These are phyloP conservation scores for Panthera tigris DNA, from an alignment of 2,113 vertebrate species.

Conservation along the genomic window DNA sequence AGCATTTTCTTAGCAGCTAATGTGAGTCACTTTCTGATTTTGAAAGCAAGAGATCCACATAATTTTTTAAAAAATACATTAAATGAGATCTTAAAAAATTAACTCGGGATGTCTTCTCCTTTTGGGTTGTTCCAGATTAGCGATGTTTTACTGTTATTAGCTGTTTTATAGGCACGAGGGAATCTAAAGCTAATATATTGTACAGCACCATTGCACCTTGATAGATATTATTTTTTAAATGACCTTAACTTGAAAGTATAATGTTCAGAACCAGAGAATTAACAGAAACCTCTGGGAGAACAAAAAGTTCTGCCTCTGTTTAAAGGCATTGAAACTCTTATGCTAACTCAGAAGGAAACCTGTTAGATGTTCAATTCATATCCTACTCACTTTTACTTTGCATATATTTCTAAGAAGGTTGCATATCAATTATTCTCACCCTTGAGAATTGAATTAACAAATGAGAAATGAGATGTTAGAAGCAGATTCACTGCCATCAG, in stretches of 20 bases:
- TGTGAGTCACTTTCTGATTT: neutral
- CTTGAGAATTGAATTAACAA: neutral
- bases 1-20: conserved; percentile 25
- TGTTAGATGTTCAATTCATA: neutral
- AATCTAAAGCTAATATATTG: neutral
- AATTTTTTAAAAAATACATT: conserved; percentile 3
- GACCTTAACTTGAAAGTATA: neutral
- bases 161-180: neutral
- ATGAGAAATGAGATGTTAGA: neutral
- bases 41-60: conserved; percentile 13
- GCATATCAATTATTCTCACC: neutral
- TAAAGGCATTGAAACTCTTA: neutral
- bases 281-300: neutral
- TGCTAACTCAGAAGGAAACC: neutral
- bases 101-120: neutral
- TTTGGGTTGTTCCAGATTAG: neutral
- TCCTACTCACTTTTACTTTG: neutral
- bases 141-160: neutral
- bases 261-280: neutral
- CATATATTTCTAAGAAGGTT: neutral
- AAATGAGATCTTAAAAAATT: neutral
- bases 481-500: neutral
- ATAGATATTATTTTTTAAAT: neutral
- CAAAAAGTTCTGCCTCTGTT: neutral
- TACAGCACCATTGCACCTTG: neutral